These are phyloP conservation scores for Zophobas morio DNA, from an alignment of 1,140 invertebrate species.

Conservation along the genomic window DNA sequence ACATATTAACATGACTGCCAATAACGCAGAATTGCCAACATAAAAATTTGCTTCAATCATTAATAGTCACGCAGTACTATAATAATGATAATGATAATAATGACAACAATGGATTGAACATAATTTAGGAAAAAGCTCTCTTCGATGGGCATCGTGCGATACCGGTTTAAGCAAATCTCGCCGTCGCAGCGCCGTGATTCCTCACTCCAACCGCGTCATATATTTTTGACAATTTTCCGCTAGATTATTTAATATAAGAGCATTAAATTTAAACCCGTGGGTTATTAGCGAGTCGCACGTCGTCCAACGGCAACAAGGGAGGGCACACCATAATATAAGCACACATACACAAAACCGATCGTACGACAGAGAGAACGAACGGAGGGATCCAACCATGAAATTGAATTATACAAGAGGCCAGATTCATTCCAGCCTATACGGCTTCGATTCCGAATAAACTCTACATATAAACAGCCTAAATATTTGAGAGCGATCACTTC, in stretches of 20 bases:
- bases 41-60: too few species aligned
- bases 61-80: too few species aligned
- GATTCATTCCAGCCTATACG: constrained; percentile 54
- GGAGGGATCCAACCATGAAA: constrained; percentile 62
- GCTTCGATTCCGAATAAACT: constrained; percentile 53
- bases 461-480: constrained; percentile 54
- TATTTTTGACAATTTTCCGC: constrained; percentile 57
- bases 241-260: constrained; percentile 60
- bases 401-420: constrained; percentile 61
- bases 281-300: constrained; percentile 44
- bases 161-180: too few species aligned
- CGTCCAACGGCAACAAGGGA: constrained; percentile 21
- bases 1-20: too few species aligned
- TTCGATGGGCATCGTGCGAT: too few species aligned
- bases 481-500: constrained; percentile 47
- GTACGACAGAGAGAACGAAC: constrained; percentile 42
- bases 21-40: too few species aligned
- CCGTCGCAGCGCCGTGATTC: not conserved
- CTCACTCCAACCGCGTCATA: constrained; percentile 3
- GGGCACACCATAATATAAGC: constrained; percentile 24
- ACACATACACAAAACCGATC: constrained; percentile 39
- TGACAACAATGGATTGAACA: too few species aligned
- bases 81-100: too few species aligned
- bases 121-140: too few species aligned
- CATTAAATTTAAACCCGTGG: constrained; percentile 55